Percentiles rank a stretch among this genome's conserved stretches.
These are phyloP conservation scores for Hycleus phaleratus DNA, from an alignment of 1,140 invertebrate species.

Conservation along the genomic window DNA sequence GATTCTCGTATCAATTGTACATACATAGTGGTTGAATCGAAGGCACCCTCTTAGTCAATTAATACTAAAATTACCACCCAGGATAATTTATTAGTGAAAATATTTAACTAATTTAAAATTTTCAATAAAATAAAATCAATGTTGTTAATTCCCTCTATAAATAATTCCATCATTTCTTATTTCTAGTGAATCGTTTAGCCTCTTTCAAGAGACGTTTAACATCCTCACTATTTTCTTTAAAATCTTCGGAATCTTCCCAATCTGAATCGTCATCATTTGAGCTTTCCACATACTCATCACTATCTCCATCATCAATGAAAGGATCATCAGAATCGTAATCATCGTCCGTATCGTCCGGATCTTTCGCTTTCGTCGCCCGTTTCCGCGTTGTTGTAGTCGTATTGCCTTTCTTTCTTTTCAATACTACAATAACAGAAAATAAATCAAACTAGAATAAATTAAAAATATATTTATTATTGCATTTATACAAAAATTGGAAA, in stretches of 20 bases:
- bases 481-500: slow-evolving; percentile 5
- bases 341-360: background rate
- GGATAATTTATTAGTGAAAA: no score
- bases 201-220: slow-evolving; percentile 3
- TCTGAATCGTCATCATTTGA: slow-evolving; percentile 2
- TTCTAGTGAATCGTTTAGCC: slow-evolving; percentile 1
- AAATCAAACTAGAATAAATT: background rate
- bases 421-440: background rate
- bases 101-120: no score
- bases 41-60: no score
- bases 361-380: background rate
- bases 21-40: no score
- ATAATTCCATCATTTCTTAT: background rate
- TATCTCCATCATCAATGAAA: slow-evolving; percentile 5
- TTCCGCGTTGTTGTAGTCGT: background rate
- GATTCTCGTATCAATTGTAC: no score
- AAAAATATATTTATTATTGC: background rate
- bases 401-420: background rate
- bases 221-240: slow-evolving; percentile 1
- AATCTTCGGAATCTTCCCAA: slow-evolving; percentile 4
- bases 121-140: no score
- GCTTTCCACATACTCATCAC: background rate
- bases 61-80: no score
- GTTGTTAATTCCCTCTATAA: no score
- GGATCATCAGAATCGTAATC: slow-evolving; percentile 7